These are phyloP conservation scores for Spheniscus mendiculus DNA, from an alignment of 2,113 vertebrate genomes.

Conservation along the genomic window DNA sequence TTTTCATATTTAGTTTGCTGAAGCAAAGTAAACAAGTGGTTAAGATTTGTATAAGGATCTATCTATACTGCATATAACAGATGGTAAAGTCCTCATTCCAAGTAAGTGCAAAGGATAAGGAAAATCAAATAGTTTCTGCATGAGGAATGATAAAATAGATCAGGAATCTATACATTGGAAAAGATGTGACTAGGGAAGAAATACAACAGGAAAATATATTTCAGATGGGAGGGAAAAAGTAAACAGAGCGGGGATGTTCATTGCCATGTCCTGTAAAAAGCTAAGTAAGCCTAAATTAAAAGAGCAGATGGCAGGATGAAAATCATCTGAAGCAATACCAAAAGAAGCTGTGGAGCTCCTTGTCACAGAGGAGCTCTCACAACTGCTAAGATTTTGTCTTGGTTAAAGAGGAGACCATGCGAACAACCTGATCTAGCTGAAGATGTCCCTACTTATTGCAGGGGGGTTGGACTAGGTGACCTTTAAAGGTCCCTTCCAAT, in stretches of 20 bases:
- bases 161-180: not conserved
- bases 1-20: not conserved
- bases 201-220: not conserved
- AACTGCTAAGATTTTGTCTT: not conserved
- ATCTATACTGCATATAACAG: not conserved
- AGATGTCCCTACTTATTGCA: not conserved
- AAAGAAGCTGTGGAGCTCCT: not conserved
- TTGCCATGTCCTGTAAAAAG: not conserved
- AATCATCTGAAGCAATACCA: not conserved
- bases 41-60: not conserved
- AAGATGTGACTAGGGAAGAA: not conserved
- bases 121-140: not conserved
- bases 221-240: not conserved
- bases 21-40: not conserved
- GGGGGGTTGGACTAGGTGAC: not conserved
- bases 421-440: not conserved
- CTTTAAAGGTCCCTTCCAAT: not conserved
- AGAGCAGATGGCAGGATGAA: not conserved
- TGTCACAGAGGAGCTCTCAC: not conserved
- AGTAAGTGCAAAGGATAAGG: not conserved
- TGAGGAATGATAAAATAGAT: not conserved
- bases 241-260: not conserved
- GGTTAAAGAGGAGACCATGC: not conserved
- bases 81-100: not conserved
- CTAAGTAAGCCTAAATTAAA: not conserved